Evolutionary conservation across 2,113 vertebrate species (phyloP), one percentile per base, ranked within the genome.

Genomic region (Chaenogobius annularis): DNA sequence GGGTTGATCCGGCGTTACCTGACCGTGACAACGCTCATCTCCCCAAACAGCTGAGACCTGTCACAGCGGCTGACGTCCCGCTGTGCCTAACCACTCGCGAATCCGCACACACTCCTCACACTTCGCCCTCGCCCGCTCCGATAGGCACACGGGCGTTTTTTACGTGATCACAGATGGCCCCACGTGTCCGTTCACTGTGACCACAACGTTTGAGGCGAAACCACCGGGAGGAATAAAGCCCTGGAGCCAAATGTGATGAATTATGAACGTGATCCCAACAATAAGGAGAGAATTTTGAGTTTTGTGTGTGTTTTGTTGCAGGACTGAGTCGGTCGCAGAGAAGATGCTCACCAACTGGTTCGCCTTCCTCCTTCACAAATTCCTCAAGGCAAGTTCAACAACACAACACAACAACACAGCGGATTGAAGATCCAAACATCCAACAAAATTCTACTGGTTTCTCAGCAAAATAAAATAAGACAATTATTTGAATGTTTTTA

Each of bases 331-430:
- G 0, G 90, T 91, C 19, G 90, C 90, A 14, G 90, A 91, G 79
- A 91, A 91, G 83, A 91, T 91, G 90, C 89, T 91, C 3, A 91
- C 90, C 22, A 91, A 91, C 82, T 91, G 90, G 90, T 91, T 91
- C 0, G 90, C 90, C 58, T 91, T 92, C 84, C 90, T 92, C 35
- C 89, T 92, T 48, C 90, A 92, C 76, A 90, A 87, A 65, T 92
- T 92, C 50, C 87, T 92, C 43, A 92, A 92, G 90, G 90, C 90
- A 7, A 80, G 89, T 80, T 19, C 71, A 55, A 46, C 59, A 31
- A 75, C 55, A 50, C 43, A 19, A 55, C 22, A 14, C 14, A 31
- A 15, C 44, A 7, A 15, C 23, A 61, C 13, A 15, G 23, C 26
- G 5, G 26, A 31, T 31, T 59, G 23, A 13, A 31, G 22, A 52